Conservation (phyloP, 2,113 vertebrate species). For the Hyperopisus bebe region DNA sequence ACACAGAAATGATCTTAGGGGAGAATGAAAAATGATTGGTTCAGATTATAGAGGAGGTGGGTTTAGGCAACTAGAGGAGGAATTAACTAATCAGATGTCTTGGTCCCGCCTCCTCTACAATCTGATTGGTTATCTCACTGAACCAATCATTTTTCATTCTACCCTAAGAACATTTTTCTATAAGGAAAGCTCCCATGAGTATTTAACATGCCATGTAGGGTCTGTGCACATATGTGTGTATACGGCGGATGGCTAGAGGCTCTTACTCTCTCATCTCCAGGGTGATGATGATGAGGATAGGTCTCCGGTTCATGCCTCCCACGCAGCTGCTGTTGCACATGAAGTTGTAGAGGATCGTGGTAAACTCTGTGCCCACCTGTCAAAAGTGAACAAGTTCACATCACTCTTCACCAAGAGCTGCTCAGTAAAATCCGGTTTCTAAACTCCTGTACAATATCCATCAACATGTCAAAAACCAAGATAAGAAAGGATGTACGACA, state of each 20-base stretch:
- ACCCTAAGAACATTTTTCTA: not conserved
- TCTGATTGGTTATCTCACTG: not conserved
- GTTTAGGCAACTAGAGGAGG: too few relatives aligned
- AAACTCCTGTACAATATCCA: not conserved
- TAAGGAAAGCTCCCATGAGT: not conserved
- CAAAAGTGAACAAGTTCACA: constrained; percentile 27
- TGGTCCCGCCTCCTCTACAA: not conserved
- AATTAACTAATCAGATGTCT: not conserved
- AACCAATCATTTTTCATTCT: not conserved
- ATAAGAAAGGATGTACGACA: not conserved
- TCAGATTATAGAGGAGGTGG: too few relatives aligned
- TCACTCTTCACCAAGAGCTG: not conserved
- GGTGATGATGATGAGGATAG: constrained; percentile 96
- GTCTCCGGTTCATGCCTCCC: constrained; percentile 96
- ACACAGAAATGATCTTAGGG: not conserved
- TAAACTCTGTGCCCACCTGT: constrained; percentile 96
- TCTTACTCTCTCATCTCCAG: constrained; percentile 92
- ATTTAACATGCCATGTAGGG: not conserved
- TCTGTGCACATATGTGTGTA: not conserved
- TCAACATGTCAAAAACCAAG: not conserved
- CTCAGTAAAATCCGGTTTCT: not conserved
- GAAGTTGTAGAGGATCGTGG: constrained; percentile 97
- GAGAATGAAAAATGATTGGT: too few relatives aligned
- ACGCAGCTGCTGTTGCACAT: constrained; percentile 99
- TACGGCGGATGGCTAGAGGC: not conserved